Evolutionary conservation across 2,797 vertebrate species (phyloP).

Genomic region (Hipposideros larvatus): DNA sequence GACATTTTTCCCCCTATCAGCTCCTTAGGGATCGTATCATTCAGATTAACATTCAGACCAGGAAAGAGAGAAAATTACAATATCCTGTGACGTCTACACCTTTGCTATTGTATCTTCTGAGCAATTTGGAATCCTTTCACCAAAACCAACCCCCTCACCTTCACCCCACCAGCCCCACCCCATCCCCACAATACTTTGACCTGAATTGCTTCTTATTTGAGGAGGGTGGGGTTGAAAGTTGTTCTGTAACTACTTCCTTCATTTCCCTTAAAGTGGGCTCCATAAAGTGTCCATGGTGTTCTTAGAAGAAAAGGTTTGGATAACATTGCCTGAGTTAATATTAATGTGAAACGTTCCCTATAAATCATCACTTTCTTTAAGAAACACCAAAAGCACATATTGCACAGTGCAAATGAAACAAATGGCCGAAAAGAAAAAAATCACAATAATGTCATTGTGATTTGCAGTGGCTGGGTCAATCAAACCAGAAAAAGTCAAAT

Average conservation of each 20-base stretch:
- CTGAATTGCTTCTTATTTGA: not conserved
- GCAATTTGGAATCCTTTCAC: not conserved
- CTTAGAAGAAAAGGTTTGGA: not conserved
- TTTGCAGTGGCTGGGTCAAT: not conserved
- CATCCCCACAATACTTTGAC: not conserved
- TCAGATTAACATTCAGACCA: conserved; percentile 34
- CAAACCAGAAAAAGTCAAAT: conserved; percentile 27
- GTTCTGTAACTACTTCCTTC: not conserved
- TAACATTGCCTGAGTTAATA: not conserved
- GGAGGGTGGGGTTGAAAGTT: not conserved
- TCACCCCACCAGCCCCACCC: not conserved
- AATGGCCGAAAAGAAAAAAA: not conserved
- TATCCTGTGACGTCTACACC: not conserved
- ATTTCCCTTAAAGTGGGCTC: not conserved
- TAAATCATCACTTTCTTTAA: not conserved
- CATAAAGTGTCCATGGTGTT: not conserved
- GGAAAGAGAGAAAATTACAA: conserved; percentile 33
- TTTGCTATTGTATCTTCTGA: not conserved
- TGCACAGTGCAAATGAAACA: not conserved
- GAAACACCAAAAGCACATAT: not conserved
- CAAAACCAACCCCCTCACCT: not conserved
- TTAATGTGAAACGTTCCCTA: conserved; percentile 6
- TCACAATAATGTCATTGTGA: not conserved
- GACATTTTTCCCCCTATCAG: not conserved
- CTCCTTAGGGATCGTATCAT: not conserved